Conservation (phyloP, 1,140 invertebrate genomes). For the Lordiphosa mommai region DNA sequence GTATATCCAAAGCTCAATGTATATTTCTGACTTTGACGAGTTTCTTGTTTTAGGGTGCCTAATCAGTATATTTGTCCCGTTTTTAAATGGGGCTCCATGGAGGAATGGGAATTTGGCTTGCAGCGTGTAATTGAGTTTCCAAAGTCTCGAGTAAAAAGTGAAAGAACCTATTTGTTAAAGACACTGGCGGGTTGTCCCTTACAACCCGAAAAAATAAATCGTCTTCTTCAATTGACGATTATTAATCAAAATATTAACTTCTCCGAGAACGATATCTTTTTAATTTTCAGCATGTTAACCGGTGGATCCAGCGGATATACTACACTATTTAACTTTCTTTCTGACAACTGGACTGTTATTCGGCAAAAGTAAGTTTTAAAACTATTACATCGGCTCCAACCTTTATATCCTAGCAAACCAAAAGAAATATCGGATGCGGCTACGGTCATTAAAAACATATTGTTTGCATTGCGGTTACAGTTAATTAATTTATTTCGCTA, state of each 20-base stretch:
- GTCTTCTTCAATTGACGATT: slow-evolving; percentile 85
- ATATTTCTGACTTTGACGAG: neutral
- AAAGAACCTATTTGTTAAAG: slow-evolving; percentile 87
- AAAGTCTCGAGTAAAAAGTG: slow-evolving; percentile 83
- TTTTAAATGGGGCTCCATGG: slow-evolving; percentile 87
- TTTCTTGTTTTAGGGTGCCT: slow-evolving; percentile 82
- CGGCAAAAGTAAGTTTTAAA: slow-evolving; percentile 82
- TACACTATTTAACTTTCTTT: slow-evolving; percentile 85
- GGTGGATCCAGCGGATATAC: slow-evolving; percentile 85
- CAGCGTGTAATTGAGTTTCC: slow-evolving; percentile 87
- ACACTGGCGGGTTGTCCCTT: slow-evolving; percentile 87
- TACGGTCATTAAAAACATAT: too few relatives aligned
- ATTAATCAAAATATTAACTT: slow-evolving; percentile 85
- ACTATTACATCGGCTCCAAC: too few relatives aligned
- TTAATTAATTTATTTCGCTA: too few relatives aligned
- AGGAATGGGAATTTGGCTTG: slow-evolving; percentile 90
- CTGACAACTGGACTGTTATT: slow-evolving; percentile 84
- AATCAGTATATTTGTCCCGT: slow-evolving; percentile 88
- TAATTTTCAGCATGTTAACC: slow-evolving; percentile 87
- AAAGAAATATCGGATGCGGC: too few relatives aligned
- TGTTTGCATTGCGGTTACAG: too few relatives aligned
- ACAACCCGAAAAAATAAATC: slow-evolving; percentile 84
- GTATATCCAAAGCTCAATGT: slow-evolving; percentile 69
- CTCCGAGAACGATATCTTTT: slow-evolving; percentile 85
- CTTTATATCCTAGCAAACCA: too few relatives aligned